phyloP scores from a whole-genome alignment of 35 echinoderm and acorn worm genomes.

The Apostichopus californicus region DNA sequence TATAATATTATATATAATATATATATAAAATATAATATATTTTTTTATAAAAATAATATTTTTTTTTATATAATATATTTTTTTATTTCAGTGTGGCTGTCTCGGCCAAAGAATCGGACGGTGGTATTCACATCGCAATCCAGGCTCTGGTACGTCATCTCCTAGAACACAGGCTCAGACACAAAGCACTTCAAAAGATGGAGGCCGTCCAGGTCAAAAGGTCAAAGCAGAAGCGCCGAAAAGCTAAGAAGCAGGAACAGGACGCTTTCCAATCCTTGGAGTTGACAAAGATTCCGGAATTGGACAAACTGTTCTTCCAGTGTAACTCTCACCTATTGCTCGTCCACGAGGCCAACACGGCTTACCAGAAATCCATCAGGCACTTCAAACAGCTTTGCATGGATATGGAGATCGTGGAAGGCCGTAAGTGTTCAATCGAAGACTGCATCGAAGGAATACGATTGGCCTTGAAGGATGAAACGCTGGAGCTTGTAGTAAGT shows the following conservation, averaged over 20 bases:
- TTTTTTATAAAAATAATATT: too few species aligned
- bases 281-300: constrained; percentile 65
- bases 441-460: constrained; percentile 85
- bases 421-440: constrained; percentile 80
- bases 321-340: constrained; percentile 65
- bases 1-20: too few species aligned
- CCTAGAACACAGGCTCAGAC: constrained; percentile 80
- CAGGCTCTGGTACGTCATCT: constrained; percentile 92
- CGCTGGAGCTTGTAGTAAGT: constrained; percentile 84
- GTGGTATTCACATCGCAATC: constrained; percentile 85
- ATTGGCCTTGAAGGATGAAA: constrained; percentile 55
- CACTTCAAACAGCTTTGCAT: constrained; percentile 81
- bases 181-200: constrained; percentile 82
- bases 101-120: constrained; percentile 92
- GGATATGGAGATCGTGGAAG: constrained; percentile 60
- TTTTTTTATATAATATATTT: too few species aligned
- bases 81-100: constrained; percentile 85
- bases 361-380: constrained; percentile 62
- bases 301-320: constrained; percentile 82
- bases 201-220: constrained; percentile 66
- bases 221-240: constrained; percentile 63
- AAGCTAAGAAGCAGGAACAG: constrained; percentile 56
- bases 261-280: constrained; percentile 84
- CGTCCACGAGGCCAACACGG: constrained; percentile 67
- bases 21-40: too few species aligned